Evolutionary conservation across 2,888 invertebrate species (phyloP), one percentile per base, ranked within the genome.

Genomic region (Oithona nana): DNA sequence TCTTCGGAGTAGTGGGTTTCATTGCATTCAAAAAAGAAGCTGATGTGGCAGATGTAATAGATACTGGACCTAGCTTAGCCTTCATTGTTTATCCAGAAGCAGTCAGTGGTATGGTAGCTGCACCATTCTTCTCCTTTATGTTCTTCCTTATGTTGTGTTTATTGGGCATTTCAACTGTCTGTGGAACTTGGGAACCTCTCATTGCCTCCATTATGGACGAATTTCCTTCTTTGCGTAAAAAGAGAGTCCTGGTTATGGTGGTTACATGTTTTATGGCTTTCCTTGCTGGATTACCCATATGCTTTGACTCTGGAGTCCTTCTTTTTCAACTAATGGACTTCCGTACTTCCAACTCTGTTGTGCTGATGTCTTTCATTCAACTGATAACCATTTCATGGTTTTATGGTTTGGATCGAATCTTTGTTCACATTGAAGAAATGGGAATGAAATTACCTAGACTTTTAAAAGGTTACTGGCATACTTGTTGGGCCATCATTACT

Each of bases 271-370:
- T 77, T 55, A 67, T 72, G 1, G 81, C 83, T 68, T 86, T 83
- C 72, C 66, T 86, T 13, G 74, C 82, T 54, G 86, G 82, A 0
- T 69, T 86, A 49, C 82, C 85, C 29, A 82, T 86, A 80, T 82
- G 85, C 70, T 83, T 82, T 70, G 77, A 81, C 68, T 84, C 83
- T 2, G 84, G 84, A 13, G 79, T 84, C 59, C 84, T 81, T 69
- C 72, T 84, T 66, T 81, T 84, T 70, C 82, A 83, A 3, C 70
- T 84, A 61, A 76, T 84, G 73, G 84, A 85, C 72, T 83, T 84
- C 71, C 83, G 83, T 0, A 84, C 84, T 11, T 82, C 83, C 1
- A 84, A 83, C 82, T 83, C 84, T 22, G 81, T 84, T 64, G 73
- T 84, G 57, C 74, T 84, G 64, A 81, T 84, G 69, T 84, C 83